Evolutionary conservation across 2,888 invertebrate genomes (phyloP), one percentile per base, ranked within the genome.

Genomic region (Drosophila parthenogenetica): DNA sequence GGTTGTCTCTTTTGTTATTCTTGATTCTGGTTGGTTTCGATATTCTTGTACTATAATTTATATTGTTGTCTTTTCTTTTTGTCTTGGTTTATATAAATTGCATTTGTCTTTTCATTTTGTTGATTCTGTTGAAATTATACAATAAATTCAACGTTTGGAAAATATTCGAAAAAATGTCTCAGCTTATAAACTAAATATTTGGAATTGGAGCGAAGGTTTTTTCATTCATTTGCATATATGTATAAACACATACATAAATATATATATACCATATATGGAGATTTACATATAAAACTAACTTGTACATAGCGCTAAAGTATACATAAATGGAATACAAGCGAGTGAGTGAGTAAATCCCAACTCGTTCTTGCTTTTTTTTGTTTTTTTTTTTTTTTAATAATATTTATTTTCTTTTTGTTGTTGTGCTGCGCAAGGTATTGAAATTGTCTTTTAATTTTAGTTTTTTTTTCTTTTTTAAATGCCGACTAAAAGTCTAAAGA

Each of bases 151-250:
- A 77, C 50, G 50, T 51, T 66, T 69, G 60, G 50, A 81, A 83
- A 70, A 62, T 77, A 78, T 77, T 75, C 65, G 69, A 73, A 75
- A 69, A 64, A 65, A 54, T 76, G 46, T 50, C 35, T 60, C 25
- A 68, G 62, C 77, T 87, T 81, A 78, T 42, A 45, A 76, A 87
- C 79, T 82, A 81, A 73, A 76, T 86, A 76, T 87, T 89, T 87
- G 86, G 86, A 87, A 87, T 87, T 78, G 80, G 85, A 87, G 84
- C 84, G 84, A 83, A 88, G 80, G 80, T 77, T 66, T 62, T 67
- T 53, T 67, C 61, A 70, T 53, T 64, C 48, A 58, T 64, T 58
- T 69, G 63, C 54, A 73, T 62, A 73, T 60, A 58, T 45, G 51
- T 77, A 29, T 51, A 61, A 62, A 49, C 51, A 29, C 8, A 29